A percentile compares a stretch with the other conserved stretches of the same genome.
Evolutionary conservation across 2,888 invertebrate genomes (phyloP).

Genomic region (Andrena bicolor): DNA sequence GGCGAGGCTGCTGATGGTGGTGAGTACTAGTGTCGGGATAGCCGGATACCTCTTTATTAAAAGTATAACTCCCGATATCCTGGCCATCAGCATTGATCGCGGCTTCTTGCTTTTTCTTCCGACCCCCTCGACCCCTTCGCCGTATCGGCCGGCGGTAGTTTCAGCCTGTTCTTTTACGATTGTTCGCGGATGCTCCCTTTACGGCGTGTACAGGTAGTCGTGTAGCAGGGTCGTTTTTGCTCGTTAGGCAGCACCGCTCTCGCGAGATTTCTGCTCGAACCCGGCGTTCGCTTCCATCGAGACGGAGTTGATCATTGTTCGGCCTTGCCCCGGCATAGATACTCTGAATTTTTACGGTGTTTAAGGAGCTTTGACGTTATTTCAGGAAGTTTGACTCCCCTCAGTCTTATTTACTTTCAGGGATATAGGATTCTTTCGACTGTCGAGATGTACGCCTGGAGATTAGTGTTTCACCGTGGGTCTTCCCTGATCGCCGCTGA

Average conservation of each 20-base stretch:
- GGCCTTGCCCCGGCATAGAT: too few relatives aligned
- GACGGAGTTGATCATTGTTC: too few relatives aligned
- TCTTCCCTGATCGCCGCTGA: too few relatives aligned
- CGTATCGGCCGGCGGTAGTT: neutral
- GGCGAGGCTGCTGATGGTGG: constrained; percentile 59
- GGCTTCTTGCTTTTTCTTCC: constrained; percentile 44
- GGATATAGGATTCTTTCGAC: neutral
- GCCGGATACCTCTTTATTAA: constrained; percentile 81
- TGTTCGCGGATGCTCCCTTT: constrained; percentile 6
- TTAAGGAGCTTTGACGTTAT: neutral
- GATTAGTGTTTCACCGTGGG: neutral
- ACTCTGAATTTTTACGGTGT: too few relatives aligned
- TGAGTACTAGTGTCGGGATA: constrained; percentile 57
- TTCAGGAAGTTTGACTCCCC: neutral
- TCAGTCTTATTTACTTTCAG: neutral
- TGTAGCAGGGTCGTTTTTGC: constrained; percentile 12
- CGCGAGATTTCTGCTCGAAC: constrained; percentile 1
- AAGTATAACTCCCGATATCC: constrained; percentile 81
- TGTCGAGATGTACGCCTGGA: neutral
- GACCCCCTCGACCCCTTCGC: neutral
- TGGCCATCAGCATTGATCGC: constrained; percentile 57
- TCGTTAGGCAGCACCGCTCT: constrained; percentile 15
- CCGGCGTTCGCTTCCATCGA: neutral
- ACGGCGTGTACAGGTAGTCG: neutral
- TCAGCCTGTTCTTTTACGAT: constrained; percentile 25